Percentiles rank a stretch among this genome's conserved stretches.
Evolutionary conservation across 2,797 vertebrate genomes (phyloP).

Genomic region (Sarcoramphus papa): DNA sequence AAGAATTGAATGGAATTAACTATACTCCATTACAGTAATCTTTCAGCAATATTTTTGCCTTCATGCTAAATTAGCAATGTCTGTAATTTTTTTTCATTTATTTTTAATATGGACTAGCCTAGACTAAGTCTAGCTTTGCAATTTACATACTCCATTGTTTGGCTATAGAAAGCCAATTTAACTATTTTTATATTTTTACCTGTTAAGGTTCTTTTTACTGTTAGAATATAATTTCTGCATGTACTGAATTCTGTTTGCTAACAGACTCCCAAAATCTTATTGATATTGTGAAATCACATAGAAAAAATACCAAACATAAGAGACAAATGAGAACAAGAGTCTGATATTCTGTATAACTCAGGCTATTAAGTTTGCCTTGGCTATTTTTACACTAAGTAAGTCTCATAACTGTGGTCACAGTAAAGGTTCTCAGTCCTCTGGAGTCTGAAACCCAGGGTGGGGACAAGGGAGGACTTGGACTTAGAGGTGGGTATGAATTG

Average conservation of each 20-base stretch:
- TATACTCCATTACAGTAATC: not conserved
- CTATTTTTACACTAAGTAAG: not conserved
- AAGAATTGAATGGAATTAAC: conserved; percentile 30
- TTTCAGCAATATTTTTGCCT: conserved; percentile 17
- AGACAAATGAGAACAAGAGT: not conserved
- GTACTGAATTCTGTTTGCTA: not conserved
- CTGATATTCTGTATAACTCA: not conserved
- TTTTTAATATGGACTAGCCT: not conserved
- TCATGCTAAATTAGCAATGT: conserved; percentile 7
- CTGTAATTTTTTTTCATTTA: not conserved
- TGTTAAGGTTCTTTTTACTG: not conserved
- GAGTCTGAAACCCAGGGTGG: not conserved
- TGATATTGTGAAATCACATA: not conserved
- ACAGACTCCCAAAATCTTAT: not conserved
- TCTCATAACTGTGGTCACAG: not conserved
- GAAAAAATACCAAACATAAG: not conserved
- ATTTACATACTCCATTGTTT: not conserved
- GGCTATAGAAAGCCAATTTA: not conserved
- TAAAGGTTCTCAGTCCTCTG: not conserved
- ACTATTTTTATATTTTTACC: not conserved
- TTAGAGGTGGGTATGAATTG: not conserved
- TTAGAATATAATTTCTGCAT: not conserved
- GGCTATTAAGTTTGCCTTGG: not conserved
- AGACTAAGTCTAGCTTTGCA: not conserved
- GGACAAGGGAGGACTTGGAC: not conserved